These are phyloP conservation scores for Ochotona princeps DNA, from an alignment of 2,113 vertebrate species.

Conservation along the genomic window DNA sequence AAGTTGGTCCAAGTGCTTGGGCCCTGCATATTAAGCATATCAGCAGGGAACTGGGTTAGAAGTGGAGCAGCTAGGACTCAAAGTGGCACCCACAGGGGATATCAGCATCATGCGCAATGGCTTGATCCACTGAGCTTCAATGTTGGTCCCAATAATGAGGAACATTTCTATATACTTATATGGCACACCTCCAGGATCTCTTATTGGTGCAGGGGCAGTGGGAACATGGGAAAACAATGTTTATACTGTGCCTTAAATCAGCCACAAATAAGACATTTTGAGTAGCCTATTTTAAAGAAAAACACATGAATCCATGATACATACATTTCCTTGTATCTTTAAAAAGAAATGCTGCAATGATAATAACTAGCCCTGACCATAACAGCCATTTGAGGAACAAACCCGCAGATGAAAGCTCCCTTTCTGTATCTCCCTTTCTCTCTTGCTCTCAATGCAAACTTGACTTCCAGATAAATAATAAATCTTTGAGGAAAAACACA, in stretches of 20 bases:
- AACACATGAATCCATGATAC: not conserved
- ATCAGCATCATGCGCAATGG: too few relatives aligned
- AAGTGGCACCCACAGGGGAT: too few relatives aligned
- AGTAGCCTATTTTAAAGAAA: not conserved
- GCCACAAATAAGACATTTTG: not conserved
- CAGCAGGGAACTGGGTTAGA: too few relatives aligned
- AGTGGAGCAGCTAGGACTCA: too few relatives aligned
- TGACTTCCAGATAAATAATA: too few relatives aligned
- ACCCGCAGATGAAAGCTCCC: too few relatives aligned
- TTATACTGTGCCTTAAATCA: not conserved
- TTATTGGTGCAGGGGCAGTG: not conserved
- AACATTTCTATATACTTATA: not conserved
- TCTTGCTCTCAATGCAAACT: too few relatives aligned
- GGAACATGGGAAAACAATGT: not conserved
- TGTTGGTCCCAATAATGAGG: not conserved
- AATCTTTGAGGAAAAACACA: conserved; percentile 1
- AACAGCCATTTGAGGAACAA: too few relatives aligned
- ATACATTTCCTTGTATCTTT: not conserved
- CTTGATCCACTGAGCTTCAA: too few relatives aligned
- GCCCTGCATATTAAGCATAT: too few relatives aligned
- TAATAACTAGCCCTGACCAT: not conserved
- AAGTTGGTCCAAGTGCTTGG: too few relatives aligned
- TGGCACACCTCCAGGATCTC: not conserved
- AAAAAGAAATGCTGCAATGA: conserved; percentile 14
- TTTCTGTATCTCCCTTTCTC: too few relatives aligned